These are phyloP conservation scores for Hemibagrus guttatus DNA, from an alignment of 2,797 vertebrate genomes.

Conservation along the genomic window DNA sequence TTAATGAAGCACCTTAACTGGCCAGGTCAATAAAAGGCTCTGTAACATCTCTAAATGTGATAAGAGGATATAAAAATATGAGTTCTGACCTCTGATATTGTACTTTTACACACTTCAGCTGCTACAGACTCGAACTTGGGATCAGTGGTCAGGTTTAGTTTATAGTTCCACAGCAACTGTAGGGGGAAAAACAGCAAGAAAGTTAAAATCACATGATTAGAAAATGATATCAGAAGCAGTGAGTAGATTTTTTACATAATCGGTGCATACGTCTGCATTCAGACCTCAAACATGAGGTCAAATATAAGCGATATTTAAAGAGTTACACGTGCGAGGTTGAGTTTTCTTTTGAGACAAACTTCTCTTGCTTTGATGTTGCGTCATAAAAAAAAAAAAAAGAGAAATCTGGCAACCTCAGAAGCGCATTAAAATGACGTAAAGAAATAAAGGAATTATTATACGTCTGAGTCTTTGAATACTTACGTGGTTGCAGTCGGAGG, in stretches of 20 bases:
- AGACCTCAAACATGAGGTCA: background rate
- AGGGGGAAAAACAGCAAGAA: background rate
- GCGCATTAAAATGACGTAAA: background rate
- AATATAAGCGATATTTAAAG: background rate
- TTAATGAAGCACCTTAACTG: background rate
- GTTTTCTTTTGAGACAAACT: background rate
- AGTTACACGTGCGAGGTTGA: background rate
- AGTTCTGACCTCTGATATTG: constrained; percentile 81
- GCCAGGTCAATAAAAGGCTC: background rate
- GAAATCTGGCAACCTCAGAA: background rate
- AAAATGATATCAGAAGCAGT: background rate
- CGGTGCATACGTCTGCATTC: background rate
- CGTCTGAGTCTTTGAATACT: constrained; percentile 21
- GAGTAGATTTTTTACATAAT: background rate
- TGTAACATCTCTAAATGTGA: background rate
- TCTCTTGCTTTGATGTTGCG: background rate
- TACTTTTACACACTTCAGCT: constrained; percentile 87
- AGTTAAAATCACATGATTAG: background rate
- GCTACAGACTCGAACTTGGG: constrained; percentile 89
- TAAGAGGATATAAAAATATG: background rate
- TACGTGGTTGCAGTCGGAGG: constrained; percentile 55
- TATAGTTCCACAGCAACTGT: constrained; percentile 92
- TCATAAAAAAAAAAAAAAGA: background rate
- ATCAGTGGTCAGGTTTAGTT: constrained; percentile 91
- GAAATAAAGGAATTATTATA: background rate